Base-by-base conservation (phyloP, 2,113 vertebrate genomes). In the Xyrauchen texanus region DNA sequence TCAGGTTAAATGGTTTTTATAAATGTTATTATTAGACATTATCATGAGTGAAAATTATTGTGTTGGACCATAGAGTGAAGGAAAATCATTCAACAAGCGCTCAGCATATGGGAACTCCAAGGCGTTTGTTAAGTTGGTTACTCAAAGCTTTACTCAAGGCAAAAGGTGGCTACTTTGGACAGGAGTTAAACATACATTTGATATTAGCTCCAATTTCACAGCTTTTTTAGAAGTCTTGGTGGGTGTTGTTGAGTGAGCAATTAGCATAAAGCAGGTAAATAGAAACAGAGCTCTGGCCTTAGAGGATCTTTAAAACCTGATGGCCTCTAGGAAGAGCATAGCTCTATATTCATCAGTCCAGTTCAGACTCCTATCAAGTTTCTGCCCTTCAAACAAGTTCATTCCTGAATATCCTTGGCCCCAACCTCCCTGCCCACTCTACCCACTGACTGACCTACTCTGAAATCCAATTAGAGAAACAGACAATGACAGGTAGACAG, bases 401-500 rank as follows among this genome's bases (percentile, higher is more conserved):
- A 51, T 80, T 82, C 53, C 63, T 57, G 45, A 64, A 79, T 83
- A 79, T 21, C 69, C 44, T 21, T 72, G 55, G 9, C 7, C 15
- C n/a, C 60, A 74, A 74, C 51, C 10, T 66, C 68, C 68, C 64
- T 69, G 52, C 75, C 65, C 74, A 45, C 49, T 60, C 42, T 53
- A 52, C 66, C 52, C 60, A 7, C 11, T 13, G 71, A 82, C 69
- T 83, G 75, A 83, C 77, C 71, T 83, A 80, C 60, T 83, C 72
- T 87, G 82, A 90, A 89, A 80, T 85, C 86, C 86, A 90, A 89
- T 88, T 89, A 90, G 16, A 85, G 83, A 85, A 89, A 90, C 78
- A 61, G 57, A 51, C 42, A 49, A 11, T 34, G 44, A 46, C 0
- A 10, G 62, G 79, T 47, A 61, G 66, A 83, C 13, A 8, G 45